Evolutionary conservation across 2,888 invertebrate genomes (phyloP).

Genomic region (Aleiodes leptofemur): DNA sequence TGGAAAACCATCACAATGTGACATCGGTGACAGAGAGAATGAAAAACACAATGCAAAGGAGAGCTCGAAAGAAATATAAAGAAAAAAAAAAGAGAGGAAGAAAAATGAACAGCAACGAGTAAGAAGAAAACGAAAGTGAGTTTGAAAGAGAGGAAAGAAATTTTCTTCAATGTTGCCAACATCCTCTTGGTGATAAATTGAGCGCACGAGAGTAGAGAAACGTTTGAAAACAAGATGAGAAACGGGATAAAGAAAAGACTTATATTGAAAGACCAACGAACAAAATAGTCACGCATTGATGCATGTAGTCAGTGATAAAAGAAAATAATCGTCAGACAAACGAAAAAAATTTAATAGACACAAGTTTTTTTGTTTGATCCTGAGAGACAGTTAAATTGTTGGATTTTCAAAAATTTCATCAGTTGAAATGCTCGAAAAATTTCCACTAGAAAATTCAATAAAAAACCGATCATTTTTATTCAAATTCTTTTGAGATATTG

Average conservation of each 20-base stretch:
- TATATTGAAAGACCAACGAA: not conserved
- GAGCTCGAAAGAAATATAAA: constrained; percentile 1
- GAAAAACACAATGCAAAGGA: constrained; percentile 22
- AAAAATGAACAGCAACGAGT: constrained; percentile 6
- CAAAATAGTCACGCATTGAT: constrained; percentile 21
- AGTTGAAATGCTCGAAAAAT: too few species aligned
- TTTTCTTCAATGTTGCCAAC: constrained; percentile 25
- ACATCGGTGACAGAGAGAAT: constrained; percentile 25
- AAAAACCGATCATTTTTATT: too few species aligned
- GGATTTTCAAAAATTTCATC: too few species aligned
- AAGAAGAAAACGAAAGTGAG: constrained; percentile 24
- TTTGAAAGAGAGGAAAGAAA: constrained; percentile 20
- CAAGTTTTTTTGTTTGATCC: not conserved
- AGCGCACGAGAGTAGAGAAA: constrained; percentile 5
- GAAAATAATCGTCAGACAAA: not conserved
- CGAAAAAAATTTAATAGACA: not conserved
- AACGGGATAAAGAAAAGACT: not conserved
- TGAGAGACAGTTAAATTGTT: too few species aligned
- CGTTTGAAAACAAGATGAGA: constrained; percentile 22
- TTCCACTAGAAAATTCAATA: too few species aligned
- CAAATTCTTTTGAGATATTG: too few species aligned
- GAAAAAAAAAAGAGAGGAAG: not conserved
- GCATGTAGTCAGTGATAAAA: constrained; percentile 4
- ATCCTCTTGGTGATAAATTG: constrained; percentile 35
- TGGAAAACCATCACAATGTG: constrained; percentile 27